Evolutionary conservation across 2,888 invertebrate genomes (phyloP), one percentile per base, ranked within the genome.

Genomic region (Drosophila gaucha): DNA sequence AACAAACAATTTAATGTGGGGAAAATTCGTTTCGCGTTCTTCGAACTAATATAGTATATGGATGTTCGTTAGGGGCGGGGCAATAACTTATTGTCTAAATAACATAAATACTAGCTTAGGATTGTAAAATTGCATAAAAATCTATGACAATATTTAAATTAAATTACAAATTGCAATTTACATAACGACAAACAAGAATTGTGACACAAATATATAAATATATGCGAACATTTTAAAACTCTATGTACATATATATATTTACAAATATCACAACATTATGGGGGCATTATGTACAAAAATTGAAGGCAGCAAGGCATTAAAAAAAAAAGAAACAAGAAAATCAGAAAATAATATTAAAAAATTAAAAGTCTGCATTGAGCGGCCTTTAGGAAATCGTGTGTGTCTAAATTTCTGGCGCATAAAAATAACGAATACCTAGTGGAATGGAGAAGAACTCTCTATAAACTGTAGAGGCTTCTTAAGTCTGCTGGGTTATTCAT

Each of bases 341-440:
- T 51, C n/a, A 31, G 16, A 38, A 49, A 56, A 47, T 39, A 36
- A 36, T 22, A 16, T 12, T 41, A 28, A 28, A n/a, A n/a, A 24
- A 14, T 22, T 46, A 58, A 30, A 58, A 44, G 66, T 54, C 46
- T 62, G 59, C 47, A 51, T 51, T 74, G 33, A 73, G 65, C 59
- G 71, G 51, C 38, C 67, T 64, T 67, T 58, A 43, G 49, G 56
- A 79, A 76, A 80, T 79, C 82, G 69, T 51, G 74, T 78, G 68
- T 80, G 60, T 70, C 65, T 75, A 73, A 79, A 70, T 70, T 79
- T 73, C 55, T 58, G 78, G 83, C 89, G 72, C 86, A 88, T 68
- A 82, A 69, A 88, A 88, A 89, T 80, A 88, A 88, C 73, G 57
- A 63, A 68, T 50, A 51, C 55, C 8, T 1, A 16, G 24, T n/a